Percentiles rank a stretch among this genome's conserved stretches.
These are phyloP conservation scores for Drosophila basisetae DNA, from an alignment of 2,888 invertebrate species.

Conservation along the genomic window DNA sequence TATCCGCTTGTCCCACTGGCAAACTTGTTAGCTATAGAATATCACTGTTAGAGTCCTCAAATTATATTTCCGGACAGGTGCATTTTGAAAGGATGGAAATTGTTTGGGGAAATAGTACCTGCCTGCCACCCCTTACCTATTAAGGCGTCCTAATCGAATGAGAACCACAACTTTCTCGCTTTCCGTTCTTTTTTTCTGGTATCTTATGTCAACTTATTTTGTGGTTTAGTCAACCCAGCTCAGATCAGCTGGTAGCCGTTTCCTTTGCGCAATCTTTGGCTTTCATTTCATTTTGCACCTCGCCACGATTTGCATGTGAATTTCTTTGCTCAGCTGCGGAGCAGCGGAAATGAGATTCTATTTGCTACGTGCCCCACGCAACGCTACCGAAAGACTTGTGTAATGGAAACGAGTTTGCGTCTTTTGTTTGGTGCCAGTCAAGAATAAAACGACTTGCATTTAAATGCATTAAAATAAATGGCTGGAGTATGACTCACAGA, in stretches of 20 bases:
- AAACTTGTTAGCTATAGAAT: constrained; percentile 39
- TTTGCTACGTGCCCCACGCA: constrained; percentile 52
- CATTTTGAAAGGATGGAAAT: constrained; percentile 39
- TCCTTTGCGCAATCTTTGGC: constrained; percentile 17
- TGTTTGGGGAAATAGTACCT: constrained; percentile 19
- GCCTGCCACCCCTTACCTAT: constrained; percentile 5
- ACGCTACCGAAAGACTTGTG: constrained; percentile 15
- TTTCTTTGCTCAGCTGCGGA: constrained; percentile 29
- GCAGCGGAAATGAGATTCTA: constrained; percentile 53
- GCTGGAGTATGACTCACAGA: background rate
- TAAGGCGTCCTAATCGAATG: constrained; percentile 20
- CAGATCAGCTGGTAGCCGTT: background rate
- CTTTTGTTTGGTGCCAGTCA: constrained; percentile 35
- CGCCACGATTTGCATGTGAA: constrained; percentile 52
- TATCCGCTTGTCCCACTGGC: constrained; percentile 37
- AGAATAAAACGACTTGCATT: constrained; percentile 32
- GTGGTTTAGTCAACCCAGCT: constrained; percentile 1
- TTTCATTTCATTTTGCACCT: constrained; percentile 42
- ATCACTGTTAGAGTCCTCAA: constrained; percentile 37
- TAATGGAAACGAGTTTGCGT: constrained; percentile 30
- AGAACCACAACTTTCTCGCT: constrained; percentile 9
- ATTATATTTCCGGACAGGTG: constrained; percentile 51
- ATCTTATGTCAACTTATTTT: constrained; percentile 3
- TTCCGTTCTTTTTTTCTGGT: background rate
- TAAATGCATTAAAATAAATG: constrained; percentile 21